These are phyloP conservation scores for Chaunax sp. DNA, from an alignment of 2,797 vertebrate genomes.

Conservation along the genomic window DNA sequence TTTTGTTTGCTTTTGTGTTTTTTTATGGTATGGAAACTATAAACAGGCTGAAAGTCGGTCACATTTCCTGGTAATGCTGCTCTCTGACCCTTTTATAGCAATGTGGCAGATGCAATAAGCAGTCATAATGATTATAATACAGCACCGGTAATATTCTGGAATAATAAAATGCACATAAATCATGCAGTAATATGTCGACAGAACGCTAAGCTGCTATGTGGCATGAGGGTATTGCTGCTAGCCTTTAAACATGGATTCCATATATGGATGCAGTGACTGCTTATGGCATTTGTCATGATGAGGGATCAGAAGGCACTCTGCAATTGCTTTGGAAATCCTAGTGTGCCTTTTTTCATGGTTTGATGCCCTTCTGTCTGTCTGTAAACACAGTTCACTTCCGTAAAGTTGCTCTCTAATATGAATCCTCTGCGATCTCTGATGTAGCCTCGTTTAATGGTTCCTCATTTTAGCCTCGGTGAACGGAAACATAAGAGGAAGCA, in stretches of 20 bases:
- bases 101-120: constrained; percentile 48
- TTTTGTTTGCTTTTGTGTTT: not conserved
- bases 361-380: constrained; percentile 5
- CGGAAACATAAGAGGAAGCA: constrained; percentile 52
- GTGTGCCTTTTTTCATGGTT: constrained; percentile 46
- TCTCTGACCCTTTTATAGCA: constrained; percentile 24
- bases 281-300: constrained; percentile 43
- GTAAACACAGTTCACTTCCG: constrained; percentile 45
- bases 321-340: constrained; percentile 71
- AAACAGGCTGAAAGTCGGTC: constrained; percentile 30
- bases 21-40: constrained; percentile 2
- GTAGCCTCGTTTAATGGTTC: constrained; percentile 14
- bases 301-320: constrained; percentile 28
- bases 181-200: constrained; percentile 71
- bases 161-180: constrained; percentile 62
- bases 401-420: constrained; percentile 47
- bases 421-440: constrained; percentile 15
- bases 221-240: constrained; percentile 41
- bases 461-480: constrained; percentile 28
- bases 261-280: constrained; percentile 41
- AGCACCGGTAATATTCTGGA: constrained; percentile 50
- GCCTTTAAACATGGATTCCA: constrained; percentile 51
- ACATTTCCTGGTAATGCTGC: constrained; percentile 14
- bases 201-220: constrained; percentile 48
- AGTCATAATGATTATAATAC: constrained; percentile 53